phyloP scores from a whole-genome alignment of 1,140 invertebrate species.

The Hyphantria cunea region DNA sequence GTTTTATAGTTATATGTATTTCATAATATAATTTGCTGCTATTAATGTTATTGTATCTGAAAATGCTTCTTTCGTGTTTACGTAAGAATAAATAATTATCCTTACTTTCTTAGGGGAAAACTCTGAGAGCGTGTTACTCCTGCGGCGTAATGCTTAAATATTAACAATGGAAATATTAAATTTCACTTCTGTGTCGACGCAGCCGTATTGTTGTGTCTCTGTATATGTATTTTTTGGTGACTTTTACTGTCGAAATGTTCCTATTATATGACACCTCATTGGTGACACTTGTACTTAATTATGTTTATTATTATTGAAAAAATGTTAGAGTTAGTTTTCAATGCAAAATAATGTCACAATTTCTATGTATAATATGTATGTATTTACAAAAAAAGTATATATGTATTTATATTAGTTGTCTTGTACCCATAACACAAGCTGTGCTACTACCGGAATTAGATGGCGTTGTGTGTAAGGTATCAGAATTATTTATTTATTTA shows the following conservation, averaged over 20 bases:
- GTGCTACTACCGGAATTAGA: too few species aligned
- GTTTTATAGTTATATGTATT: too few species aligned
- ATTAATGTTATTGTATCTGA: constrained; percentile 36
- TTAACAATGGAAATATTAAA: constrained; percentile 48
- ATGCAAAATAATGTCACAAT: too few species aligned
- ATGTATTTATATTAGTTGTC: too few species aligned
- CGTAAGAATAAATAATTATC: constrained; percentile 45
- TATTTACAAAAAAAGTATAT: too few species aligned
- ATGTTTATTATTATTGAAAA: not conserved
- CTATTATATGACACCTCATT: not conserved
- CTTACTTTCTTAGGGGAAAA: constrained; percentile 46
- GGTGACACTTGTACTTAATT: not conserved
- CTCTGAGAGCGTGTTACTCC: constrained; percentile 39
- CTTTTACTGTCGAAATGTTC: not conserved
- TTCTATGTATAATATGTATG: too few species aligned
- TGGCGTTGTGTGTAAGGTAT: too few species aligned
- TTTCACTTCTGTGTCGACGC: constrained; percentile 26
- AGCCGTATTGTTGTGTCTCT: constrained; percentile 6
- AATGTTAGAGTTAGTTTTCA: too few species aligned
- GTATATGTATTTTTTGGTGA: not conserved
- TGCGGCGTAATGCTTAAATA: constrained; percentile 40
- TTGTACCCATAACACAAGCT: too few species aligned
- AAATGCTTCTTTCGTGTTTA: constrained; percentile 40
- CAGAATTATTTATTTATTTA: too few species aligned
- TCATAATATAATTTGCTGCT: not conserved